phyloP scores from a whole-genome alignment of 2,888 invertebrate species.

The Watsonalla binaria region DNA sequence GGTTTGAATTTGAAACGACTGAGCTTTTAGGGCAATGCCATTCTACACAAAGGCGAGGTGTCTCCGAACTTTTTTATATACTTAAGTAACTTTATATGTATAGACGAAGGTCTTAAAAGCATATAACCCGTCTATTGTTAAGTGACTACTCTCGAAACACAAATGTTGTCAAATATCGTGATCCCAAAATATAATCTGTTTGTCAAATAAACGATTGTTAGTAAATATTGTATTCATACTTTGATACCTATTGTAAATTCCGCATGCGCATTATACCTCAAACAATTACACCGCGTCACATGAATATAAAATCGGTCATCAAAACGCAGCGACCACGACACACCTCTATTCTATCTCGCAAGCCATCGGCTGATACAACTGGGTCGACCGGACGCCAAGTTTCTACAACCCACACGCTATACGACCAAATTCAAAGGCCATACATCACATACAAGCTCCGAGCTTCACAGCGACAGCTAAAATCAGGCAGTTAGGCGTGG shows the following conservation, averaged over 20 bases:
- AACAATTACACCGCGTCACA: slow-evolving; percentile 4
- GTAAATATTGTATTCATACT: not conserved
- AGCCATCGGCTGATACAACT: slow-evolving; percentile 56
- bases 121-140: no score
- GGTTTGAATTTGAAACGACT: no score
- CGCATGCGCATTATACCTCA: not conserved
- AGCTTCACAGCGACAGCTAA: slow-evolving; percentile 36
- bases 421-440: slow-evolving; percentile 37
- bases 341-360: slow-evolving; percentile 57
- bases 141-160: no score
- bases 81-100: no score
- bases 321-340: slow-evolving; percentile 34
- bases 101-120: no score
- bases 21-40: no score
- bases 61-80: no score
- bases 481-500: slow-evolving; percentile 41
- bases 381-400: slow-evolving; percentile 67
- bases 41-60: no score
- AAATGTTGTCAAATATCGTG: no score
- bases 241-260: not conserved
- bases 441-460: slow-evolving; percentile 36
- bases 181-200: no score
- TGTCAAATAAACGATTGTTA: not conserved
- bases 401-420: slow-evolving; percentile 43
- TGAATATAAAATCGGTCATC: slow-evolving; percentile 22